phyloP scores from a whole-genome alignment of 2,888 invertebrate genomes.

The Dexiosoma caninum region DNA sequence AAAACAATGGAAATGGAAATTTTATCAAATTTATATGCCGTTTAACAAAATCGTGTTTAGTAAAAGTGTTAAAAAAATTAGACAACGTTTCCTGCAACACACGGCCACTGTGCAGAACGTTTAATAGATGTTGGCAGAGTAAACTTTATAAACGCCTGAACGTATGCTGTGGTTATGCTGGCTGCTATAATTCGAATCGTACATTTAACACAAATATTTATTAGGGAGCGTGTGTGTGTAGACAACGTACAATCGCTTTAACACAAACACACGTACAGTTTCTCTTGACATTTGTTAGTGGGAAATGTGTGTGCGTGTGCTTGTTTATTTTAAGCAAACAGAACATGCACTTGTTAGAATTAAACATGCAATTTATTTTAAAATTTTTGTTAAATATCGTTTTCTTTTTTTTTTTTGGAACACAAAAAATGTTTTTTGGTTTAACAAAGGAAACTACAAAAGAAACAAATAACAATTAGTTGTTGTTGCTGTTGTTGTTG shows the following conservation, averaged over 20 bases:
- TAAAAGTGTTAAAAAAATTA: background rate
- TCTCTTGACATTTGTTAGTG: background rate
- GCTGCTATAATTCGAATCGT: background rate
- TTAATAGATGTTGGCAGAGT: slow-evolving; percentile 9
- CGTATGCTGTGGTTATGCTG: slow-evolving; percentile 52
- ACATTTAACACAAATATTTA: slow-evolving; percentile 12
- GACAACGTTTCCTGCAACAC: background rate
- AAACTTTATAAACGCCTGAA: slow-evolving; percentile 55
- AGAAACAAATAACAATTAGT: slow-evolving; percentile 8
- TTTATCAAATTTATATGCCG: no score
- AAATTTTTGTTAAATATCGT: background rate
- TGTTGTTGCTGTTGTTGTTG: slow-evolving; percentile 20
- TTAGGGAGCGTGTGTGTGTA: background rate
- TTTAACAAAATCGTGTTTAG: background rate
- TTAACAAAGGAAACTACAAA: background rate
- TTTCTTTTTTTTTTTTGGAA: slow-evolving; percentile 12
- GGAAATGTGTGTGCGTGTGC: background rate
- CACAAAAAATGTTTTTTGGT: background rate
- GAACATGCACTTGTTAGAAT: slow-evolving; percentile 36
- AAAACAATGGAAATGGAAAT: no score
- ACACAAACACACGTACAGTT: background rate
- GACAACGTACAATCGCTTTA: background rate
- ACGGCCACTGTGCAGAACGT: slow-evolving; percentile 23
- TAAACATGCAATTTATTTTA: slow-evolving; percentile 46
- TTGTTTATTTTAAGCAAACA: background rate